A percentile compares a stretch with the other conserved stretches of the same genome.
These are phyloP conservation scores for Poecilus cupreus DNA, from an alignment of 2,888 invertebrate genomes.

Conservation along the genomic window DNA sequence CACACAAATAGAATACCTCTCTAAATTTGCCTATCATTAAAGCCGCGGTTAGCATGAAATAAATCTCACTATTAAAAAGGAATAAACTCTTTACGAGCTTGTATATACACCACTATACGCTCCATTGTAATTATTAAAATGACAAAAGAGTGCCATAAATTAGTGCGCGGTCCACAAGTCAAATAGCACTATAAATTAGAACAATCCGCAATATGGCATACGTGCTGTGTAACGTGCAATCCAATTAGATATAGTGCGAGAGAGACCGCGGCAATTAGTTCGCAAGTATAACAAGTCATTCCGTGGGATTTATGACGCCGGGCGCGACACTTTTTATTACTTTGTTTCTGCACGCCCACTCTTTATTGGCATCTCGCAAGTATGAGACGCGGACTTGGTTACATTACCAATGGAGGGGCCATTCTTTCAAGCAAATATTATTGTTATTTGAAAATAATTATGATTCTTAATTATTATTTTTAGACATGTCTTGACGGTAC, in stretches of 20 bases:
- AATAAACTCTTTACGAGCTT: constrained; percentile 30
- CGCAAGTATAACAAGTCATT: constrained; percentile 53
- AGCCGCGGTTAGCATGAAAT: no score
- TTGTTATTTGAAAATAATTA: no score
- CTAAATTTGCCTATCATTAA: no score
- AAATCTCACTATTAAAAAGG: constrained; percentile 20
- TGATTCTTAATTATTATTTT: no score
- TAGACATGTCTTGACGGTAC: no score
- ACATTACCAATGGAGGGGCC: no score
- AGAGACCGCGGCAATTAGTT: constrained; percentile 54
- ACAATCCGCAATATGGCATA: constrained; percentile 50
- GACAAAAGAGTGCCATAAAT: constrained; percentile 40
- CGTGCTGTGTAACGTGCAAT: constrained; percentile 55
- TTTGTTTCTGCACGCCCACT: not conserved
- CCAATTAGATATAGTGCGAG: constrained; percentile 48
- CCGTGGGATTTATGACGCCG: constrained; percentile 2
- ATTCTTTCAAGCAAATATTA: no score
- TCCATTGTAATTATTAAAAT: constrained; percentile 44
- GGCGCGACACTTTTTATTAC: constrained; percentile 47
- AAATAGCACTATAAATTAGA: constrained; percentile 54
- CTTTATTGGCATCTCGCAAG: no score
- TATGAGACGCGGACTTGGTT: no score
- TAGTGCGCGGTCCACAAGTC: constrained; percentile 20
- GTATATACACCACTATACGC: constrained; percentile 7
- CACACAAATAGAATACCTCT: no score